phyloP scores from a whole-genome alignment of 2,113 vertebrate genomes.

The Strix aluco region DNA sequence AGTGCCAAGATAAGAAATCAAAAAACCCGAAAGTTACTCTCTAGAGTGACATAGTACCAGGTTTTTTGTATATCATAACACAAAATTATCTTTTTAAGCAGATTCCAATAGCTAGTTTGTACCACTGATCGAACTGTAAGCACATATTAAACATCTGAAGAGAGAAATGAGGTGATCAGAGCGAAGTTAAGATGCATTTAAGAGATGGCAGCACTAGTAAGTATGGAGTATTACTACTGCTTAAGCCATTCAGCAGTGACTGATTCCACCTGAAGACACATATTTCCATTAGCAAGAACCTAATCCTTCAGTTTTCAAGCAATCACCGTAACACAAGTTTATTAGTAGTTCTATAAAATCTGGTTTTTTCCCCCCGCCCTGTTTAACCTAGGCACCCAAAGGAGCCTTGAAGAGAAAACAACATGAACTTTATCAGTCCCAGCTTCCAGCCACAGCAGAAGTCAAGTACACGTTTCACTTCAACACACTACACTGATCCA shows the following conservation, averaged over 20 bases:
- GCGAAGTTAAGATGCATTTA: background rate
- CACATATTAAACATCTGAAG: background rate
- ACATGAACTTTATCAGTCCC: background rate
- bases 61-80: background rate
- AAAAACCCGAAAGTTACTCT: background rate
- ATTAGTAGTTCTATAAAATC: background rate
- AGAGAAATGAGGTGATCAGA: background rate
- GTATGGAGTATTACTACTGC: background rate
- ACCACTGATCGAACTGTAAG: background rate
- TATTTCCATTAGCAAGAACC: background rate
- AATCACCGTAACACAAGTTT: background rate
- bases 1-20: background rate
- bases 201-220: background rate
- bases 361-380: too few relatives aligned
- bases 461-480: background rate
- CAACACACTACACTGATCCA: background rate
- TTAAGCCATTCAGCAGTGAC: background rate
- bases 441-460: background rate
- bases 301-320: background rate
- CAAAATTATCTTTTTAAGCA: background rate
- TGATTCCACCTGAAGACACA: background rate
- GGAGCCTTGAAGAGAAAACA: background rate
- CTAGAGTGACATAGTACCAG: background rate
- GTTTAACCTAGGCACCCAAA: background rate
- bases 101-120: background rate